phyloP scores from a whole-genome alignment of 1,140 invertebrate species.

The Caenorhabditis latens region DNA sequence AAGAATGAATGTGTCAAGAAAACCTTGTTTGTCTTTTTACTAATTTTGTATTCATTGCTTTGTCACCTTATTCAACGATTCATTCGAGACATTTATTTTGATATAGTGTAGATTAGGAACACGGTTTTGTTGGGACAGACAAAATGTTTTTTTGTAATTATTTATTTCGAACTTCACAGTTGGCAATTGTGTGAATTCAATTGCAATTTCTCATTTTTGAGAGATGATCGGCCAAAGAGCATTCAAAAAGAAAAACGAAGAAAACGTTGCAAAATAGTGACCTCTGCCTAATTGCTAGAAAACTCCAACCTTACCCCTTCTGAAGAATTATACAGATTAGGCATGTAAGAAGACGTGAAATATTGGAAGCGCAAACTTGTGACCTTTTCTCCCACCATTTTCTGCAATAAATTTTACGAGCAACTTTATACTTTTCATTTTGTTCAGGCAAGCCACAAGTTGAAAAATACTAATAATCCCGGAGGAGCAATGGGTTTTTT shows the following conservation, averaged over 20 bases:
- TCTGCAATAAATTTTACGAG: slow-evolving; percentile 47
- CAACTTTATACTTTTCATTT: slow-evolving; percentile 28
- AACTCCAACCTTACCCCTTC: slow-evolving; percentile 3
- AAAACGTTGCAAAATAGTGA: neutral
- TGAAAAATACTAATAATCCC: slow-evolving; percentile 29
- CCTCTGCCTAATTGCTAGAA: slow-evolving; percentile 20
- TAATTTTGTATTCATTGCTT: too few species aligned
- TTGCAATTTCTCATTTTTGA: neutral
- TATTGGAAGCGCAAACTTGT: slow-evolving; percentile 7
- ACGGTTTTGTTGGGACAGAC: too few species aligned
- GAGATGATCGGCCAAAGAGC: neutral
- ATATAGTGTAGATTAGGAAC: too few species aligned
- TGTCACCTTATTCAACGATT: too few species aligned
- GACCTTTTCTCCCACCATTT: slow-evolving; percentile 20
- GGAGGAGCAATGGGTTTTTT: slow-evolving; percentile 45
- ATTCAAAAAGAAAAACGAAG: neutral
- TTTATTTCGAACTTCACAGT: too few species aligned
- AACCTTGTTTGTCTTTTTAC: too few species aligned
- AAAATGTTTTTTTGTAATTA: too few species aligned
- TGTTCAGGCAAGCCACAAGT: neutral
- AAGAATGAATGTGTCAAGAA: too few species aligned
- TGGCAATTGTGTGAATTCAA: too few species aligned
- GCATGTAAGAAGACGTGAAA: slow-evolving; percentile 1
- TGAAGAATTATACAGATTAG: slow-evolving; percentile 23
- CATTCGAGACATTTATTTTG: too few species aligned